A percentile compares a stretch with the other conserved stretches of the same genome.
These are phyloP conservation scores for Phoenicopterus ruber DNA, from an alignment of 2,113 vertebrate species.

Conservation along the genomic window DNA sequence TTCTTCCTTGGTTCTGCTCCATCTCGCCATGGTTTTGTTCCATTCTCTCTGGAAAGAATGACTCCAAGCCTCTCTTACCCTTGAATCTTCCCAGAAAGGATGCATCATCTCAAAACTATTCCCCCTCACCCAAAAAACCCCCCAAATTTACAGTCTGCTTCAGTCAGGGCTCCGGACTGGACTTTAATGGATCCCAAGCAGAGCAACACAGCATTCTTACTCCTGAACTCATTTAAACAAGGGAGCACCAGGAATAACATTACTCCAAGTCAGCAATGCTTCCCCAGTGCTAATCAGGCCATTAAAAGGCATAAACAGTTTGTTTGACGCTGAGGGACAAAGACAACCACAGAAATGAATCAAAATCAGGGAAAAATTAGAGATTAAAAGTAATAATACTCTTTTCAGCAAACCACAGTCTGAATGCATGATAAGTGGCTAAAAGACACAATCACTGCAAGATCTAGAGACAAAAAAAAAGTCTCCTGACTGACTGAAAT, in stretches of 20 bases:
- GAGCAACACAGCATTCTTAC: not conserved
- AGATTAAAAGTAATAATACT: conserved; percentile 6
- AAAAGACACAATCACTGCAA: conserved; percentile 10
- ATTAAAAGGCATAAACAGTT: not conserved
- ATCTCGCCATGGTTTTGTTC: not conserved
- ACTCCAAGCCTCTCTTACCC: not conserved
- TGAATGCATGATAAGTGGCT: not conserved
- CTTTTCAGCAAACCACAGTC: conserved; percentile 9
- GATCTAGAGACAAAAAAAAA: not conserved
- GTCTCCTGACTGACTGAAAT: not conserved
- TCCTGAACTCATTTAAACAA: not conserved
- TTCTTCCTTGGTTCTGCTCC: not conserved
- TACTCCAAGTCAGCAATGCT: not conserved
- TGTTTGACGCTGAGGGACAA: not conserved
- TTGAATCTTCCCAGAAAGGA: not conserved
- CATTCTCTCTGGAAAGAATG: not conserved
- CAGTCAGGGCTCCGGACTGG: not conserved
- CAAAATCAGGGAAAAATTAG: conserved; percentile 3
- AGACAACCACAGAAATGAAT: conserved; percentile 1
- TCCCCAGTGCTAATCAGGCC: not conserved
- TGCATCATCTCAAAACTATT: not conserved
- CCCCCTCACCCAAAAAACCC: not conserved
- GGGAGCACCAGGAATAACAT: not conserved
- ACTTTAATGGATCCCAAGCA: not conserved
- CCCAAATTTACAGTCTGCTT: not conserved